These are phyloP conservation scores for Tolmerus cingulatus DNA, from an alignment of 2,888 invertebrate genomes.

Conservation along the genomic window DNA sequence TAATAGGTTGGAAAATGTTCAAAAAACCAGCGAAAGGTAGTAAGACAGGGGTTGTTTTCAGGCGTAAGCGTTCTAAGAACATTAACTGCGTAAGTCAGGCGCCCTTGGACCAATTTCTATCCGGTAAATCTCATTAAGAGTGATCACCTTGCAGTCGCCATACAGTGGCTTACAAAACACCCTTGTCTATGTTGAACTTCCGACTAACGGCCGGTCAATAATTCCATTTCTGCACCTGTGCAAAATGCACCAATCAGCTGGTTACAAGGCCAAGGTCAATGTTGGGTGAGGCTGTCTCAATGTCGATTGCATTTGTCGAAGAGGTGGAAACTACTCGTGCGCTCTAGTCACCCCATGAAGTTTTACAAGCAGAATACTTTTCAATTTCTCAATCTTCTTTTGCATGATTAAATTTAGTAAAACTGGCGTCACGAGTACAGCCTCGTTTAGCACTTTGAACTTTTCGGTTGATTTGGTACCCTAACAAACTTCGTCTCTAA, in stretches of 20 bases:
- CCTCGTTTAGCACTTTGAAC: not conserved
- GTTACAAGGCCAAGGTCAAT: conserved; percentile 18
- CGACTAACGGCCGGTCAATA: not conserved
- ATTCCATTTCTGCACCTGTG: not conserved
- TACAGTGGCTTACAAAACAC: not conserved
- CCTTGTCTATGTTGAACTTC: not conserved
- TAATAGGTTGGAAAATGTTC: not conserved
- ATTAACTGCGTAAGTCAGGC: not conserved
- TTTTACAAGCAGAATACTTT: not conserved
- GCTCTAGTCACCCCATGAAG: not conserved
- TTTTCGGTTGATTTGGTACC: not conserved
- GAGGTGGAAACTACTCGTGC: not conserved
- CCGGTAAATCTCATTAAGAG: not conserved
- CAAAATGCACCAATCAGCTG: conserved; percentile 4
- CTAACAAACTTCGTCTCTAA: not conserved
- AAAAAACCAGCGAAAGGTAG: not conserved
- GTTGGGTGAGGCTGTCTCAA: not conserved
- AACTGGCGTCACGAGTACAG: not conserved
- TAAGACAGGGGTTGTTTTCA: not conserved
- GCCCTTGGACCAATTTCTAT: not conserved
- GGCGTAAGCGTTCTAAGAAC: not conserved
- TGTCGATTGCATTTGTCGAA: not conserved
- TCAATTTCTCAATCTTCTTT: not conserved
- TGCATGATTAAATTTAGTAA: not conserved
- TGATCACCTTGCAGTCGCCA: not conserved